A percentile compares a stretch with the other conserved stretches of the same genome.
phyloP scores from a whole-genome alignment of 2,113 vertebrate species.

The Phylloscopus trochilus region DNA sequence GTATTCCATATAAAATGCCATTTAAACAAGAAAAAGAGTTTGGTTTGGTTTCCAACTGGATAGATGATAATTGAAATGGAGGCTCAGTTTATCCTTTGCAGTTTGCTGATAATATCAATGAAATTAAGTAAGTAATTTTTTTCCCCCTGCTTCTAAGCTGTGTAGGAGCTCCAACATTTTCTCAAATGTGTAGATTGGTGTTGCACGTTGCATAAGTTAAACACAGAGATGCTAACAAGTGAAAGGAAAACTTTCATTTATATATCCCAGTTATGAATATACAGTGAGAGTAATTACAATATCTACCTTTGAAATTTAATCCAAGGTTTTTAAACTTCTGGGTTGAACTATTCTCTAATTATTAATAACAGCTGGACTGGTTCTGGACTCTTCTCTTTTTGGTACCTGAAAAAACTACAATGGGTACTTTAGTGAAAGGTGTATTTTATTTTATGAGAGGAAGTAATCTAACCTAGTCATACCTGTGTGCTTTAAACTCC shows the following conservation, averaged over 20 bases:
- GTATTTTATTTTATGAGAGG: neutral
- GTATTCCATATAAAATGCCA: neutral
- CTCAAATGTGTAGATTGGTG: neutral
- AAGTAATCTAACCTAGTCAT: neutral
- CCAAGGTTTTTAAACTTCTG: neutral
- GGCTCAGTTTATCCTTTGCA: neutral
- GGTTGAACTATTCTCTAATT: neutral
- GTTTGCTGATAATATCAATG: neutral
- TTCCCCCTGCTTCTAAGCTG: neutral
- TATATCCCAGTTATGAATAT: neutral
- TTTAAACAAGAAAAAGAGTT: neutral
- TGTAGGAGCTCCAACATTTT: neutral
- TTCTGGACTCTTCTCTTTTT: neutral
- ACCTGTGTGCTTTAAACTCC: neutral
- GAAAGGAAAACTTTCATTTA: neutral
- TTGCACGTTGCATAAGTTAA: neutral
- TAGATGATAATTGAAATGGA: neutral
- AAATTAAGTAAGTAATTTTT: neutral
- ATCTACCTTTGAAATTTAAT: neutral
- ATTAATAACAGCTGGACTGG: neutral
- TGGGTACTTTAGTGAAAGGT: neutral
- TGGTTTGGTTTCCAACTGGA: neutral
- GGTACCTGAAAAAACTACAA: neutral
- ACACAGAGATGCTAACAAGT: neutral
- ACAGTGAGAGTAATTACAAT: neutral